These are phyloP conservation scores for Saguinus imperator DNA, from an alignment of 2,113 vertebrate species.

Conservation along the genomic window DNA sequence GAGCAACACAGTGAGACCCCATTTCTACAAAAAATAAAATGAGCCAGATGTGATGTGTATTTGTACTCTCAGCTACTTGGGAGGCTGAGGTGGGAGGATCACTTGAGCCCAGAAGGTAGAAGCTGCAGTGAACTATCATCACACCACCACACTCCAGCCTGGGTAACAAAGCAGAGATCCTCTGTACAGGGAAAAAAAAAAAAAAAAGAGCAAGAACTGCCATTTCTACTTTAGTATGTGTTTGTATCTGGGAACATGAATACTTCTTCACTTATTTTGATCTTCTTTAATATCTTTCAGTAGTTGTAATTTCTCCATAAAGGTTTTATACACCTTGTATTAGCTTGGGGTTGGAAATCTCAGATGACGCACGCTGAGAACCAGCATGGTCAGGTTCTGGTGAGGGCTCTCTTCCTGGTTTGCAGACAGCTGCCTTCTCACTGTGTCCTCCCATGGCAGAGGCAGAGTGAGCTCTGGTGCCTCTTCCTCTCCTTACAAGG, in stretches of 20 bases:
- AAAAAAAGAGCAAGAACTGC: not conserved
- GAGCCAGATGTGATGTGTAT: too few species aligned
- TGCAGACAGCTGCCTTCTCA: not conserved
- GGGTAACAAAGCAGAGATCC: too few species aligned
- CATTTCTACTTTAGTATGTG: not conserved
- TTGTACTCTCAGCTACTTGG: too few species aligned
- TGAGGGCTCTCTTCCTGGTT: not conserved
- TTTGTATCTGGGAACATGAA: not conserved
- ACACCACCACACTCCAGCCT: too few species aligned
- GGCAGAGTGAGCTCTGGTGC: not conserved
- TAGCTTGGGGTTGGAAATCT: not conserved
- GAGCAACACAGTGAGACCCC: too few species aligned
- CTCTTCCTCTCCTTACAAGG: not conserved
- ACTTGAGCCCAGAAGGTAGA: too few species aligned
- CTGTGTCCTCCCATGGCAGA: not conserved
- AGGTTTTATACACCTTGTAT: not conserved
- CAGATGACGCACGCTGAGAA: not conserved
- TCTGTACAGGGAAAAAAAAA: too few species aligned
- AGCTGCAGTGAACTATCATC: too few species aligned
- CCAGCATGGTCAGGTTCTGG: not conserved
- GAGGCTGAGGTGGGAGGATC: too few species aligned
- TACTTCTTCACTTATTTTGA: not conserved
- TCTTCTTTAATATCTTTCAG: not conserved
- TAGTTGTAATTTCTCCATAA: not conserved
- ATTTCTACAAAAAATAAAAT: too few species aligned